Conservation (phyloP, 2,113 vertebrate species). For the Epinephelus lanceolatus region DNA sequence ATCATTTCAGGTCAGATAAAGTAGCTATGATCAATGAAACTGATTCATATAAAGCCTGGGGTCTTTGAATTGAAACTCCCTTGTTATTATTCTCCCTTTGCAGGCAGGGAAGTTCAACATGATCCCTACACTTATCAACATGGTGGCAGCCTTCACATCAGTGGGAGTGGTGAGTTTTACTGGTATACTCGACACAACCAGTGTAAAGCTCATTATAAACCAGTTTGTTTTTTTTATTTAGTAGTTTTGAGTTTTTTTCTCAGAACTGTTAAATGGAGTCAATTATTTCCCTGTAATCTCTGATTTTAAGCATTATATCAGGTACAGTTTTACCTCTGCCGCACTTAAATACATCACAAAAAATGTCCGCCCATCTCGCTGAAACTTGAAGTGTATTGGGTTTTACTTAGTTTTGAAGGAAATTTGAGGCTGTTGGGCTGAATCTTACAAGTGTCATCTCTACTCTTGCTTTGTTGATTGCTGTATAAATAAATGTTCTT, state of each 20-base stretch:
- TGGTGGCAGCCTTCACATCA: slow-evolving; percentile 94
- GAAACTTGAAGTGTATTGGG: not conserved
- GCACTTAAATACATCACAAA: not conserved
- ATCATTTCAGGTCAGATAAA: not conserved
- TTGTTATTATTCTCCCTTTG: not conserved
- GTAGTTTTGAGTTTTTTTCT: not conserved
- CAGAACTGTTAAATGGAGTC: not conserved
- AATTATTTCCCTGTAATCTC: not conserved
- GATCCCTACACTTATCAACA: slow-evolving; percentile 95
- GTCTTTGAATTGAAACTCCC: not conserved
- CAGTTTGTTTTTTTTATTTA: not conserved
- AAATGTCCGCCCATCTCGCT: too few species aligned
- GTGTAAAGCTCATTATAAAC: not conserved
- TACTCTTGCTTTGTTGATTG: slow-evolving; percentile 1
- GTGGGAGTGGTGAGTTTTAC: slow-evolving; percentile 91
- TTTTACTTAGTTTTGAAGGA: not conserved
- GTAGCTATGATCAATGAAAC: not conserved
- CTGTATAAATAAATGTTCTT: not conserved
- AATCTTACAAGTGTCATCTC: not conserved
- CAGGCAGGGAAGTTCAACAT: slow-evolving; percentile 96
- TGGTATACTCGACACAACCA: not conserved
- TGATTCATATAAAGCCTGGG: not conserved
- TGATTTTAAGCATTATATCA: not conserved
- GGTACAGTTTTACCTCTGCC: not conserved
- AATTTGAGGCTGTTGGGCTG: not conserved